Evolutionary conservation across 1,140 invertebrate genomes (phyloP).

Genomic region (Drosophila sproati): DNA sequence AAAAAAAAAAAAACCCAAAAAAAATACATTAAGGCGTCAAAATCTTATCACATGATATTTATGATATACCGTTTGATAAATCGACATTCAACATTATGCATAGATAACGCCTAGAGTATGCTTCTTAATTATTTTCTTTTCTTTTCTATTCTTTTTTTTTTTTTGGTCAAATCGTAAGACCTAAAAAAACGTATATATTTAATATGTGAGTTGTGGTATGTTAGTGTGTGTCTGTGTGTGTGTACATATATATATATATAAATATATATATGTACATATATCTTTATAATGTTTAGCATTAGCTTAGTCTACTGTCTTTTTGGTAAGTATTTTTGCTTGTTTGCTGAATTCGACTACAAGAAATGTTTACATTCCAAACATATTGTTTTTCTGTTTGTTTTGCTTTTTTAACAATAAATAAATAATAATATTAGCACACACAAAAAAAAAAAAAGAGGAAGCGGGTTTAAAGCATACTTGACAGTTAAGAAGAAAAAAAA

Average conservation of each 20-base stretch:
- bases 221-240: slow-evolving; percentile 13
- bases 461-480: background rate
- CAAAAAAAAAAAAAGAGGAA: slow-evolving; percentile 8
- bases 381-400: background rate
- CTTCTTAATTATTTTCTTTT: slow-evolving; percentile 6
- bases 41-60: slow-evolving; percentile 48
- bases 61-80: slow-evolving; percentile 37
- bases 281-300: slow-evolving; percentile 27
- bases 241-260: slow-evolving; percentile 25
- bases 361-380: slow-evolving; percentile 29
- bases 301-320: slow-evolving; percentile 75
- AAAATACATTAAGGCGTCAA: slow-evolving; percentile 37
- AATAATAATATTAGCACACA: slow-evolving; percentile 46
- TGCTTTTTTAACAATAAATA: slow-evolving; percentile 51
- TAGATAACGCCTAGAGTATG: slow-evolving; percentile 48
- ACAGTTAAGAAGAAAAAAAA: slow-evolving; percentile 1
- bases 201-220: slow-evolving; percentile 23
- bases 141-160: background rate
- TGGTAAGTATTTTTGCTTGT: slow-evolving; percentile 68
- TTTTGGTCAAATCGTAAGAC: background rate
- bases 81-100: slow-evolving; percentile 32
- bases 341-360: slow-evolving; percentile 43
- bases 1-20: slow-evolving; percentile 27
- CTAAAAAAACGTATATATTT: slow-evolving; percentile 11
- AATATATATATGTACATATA: slow-evolving; percentile 4